These are phyloP conservation scores for Pachypeltis micranthus DNA, from an alignment of 1,140 invertebrate species.

Conservation along the genomic window DNA sequence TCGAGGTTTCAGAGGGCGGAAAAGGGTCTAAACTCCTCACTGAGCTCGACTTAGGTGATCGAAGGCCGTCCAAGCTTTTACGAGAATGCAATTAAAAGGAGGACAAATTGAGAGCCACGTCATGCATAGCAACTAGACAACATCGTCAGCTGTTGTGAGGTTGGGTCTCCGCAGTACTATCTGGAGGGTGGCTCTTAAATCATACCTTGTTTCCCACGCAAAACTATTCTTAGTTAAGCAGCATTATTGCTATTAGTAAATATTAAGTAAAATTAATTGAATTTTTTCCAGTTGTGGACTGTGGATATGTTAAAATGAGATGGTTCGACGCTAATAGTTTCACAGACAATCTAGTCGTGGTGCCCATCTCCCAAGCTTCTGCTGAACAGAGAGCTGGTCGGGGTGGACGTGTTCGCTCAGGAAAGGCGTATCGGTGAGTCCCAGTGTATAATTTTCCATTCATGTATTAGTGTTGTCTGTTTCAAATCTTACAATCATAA, in stretches of 20 bases:
- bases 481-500: not conserved
- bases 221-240: not conserved
- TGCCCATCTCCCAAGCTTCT: constrained; percentile 78
- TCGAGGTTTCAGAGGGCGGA: too few species aligned
- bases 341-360: constrained; percentile 72
- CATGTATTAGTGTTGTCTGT: not conserved
- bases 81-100: too few species aligned
- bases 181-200: too few species aligned
- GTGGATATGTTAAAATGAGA: constrained; percentile 92
- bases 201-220: not conserved
- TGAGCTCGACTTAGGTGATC: too few species aligned
- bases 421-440: constrained; percentile 62
- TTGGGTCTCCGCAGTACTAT: too few species aligned
- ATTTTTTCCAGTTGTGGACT: constrained; percentile 81
- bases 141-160: too few species aligned
- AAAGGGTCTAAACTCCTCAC: too few species aligned
- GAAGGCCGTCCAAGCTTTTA: too few species aligned
- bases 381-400: constrained; percentile 85
- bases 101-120: too few species aligned
- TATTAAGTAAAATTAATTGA: too few species aligned
- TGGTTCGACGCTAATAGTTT: constrained; percentile 76
- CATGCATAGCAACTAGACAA: too few species aligned
- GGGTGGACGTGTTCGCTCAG: constrained; percentile 71
- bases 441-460: not conserved
- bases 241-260: not conserved